Evolutionary conservation across 2,113 vertebrate species (phyloP).

Genomic region (Falcunculus frontatus): DNA sequence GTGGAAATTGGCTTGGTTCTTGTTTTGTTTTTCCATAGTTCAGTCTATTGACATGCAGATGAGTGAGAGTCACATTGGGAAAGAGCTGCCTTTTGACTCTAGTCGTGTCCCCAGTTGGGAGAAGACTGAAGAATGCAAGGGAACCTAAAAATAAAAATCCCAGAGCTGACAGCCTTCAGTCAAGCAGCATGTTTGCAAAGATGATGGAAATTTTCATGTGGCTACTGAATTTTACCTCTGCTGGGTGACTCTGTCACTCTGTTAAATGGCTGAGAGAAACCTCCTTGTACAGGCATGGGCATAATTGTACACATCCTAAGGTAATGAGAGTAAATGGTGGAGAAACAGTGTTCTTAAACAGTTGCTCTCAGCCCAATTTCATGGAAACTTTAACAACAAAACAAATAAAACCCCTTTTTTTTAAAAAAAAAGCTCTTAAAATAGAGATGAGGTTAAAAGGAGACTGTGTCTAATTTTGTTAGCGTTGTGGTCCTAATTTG

Average conservation of each 20-base stretch:
- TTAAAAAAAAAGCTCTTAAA: not conserved
- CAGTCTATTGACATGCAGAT: not conserved
- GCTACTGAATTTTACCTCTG: not conserved
- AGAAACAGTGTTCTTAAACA: not conserved
- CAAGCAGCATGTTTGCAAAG: not conserved
- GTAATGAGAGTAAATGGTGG: not conserved
- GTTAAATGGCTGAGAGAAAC: not conserved
- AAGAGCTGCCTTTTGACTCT: not conserved
- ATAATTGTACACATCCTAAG: not conserved
- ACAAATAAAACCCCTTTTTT: not conserved
- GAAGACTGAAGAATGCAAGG: not conserved
- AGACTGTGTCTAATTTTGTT: slow-evolving; percentile 52
- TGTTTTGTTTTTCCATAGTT: not conserved
- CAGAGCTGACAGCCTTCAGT: not conserved
- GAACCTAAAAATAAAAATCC: not conserved
- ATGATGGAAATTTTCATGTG: not conserved
- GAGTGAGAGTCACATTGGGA: not conserved
- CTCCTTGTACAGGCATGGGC: not conserved
- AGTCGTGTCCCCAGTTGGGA: not conserved
- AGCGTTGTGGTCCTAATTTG: slow-evolving; percentile 56
- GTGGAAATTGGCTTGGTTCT: not conserved
- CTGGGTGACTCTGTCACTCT: not conserved
- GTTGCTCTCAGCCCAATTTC: slow-evolving; percentile 1
- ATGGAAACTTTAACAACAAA: slow-evolving; percentile 31
- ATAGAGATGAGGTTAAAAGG: slow-evolving; percentile 58